Evolutionary conservation across 2,113 vertebrate genomes (phyloP).

Genomic region (Psilopogon haemacephalus): DNA sequence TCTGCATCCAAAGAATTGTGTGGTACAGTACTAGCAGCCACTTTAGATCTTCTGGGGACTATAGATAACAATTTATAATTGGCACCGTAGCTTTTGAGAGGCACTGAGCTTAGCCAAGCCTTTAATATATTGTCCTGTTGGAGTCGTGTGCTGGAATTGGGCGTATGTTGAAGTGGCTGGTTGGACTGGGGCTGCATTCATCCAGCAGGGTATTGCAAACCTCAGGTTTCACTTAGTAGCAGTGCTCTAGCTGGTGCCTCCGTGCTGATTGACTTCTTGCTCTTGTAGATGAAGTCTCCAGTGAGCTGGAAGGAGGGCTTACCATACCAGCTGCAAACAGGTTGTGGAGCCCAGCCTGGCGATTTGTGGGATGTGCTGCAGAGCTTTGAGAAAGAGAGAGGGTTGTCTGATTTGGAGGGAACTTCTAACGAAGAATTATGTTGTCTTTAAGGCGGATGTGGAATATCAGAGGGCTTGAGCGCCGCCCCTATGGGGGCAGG

Average conservation of each 20-base stretch:
- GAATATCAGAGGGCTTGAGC: background rate
- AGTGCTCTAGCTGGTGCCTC: background rate
- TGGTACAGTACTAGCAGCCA: slow-evolving; percentile 23
- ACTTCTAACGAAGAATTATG: background rate
- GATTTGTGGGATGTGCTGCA: background rate
- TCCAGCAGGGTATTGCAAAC: background rate
- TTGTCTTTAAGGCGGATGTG: background rate
- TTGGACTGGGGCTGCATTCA: background rate
- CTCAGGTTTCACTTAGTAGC: background rate
- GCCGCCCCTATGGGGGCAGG: too few relatives aligned
- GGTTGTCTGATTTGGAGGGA: background rate
- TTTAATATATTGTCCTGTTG: slow-evolving; percentile 16
- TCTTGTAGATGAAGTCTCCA: background rate
- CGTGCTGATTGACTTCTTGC: background rate
- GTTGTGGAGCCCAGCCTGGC: background rate
- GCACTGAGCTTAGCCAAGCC: slow-evolving; percentile 9
- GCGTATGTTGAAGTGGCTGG: slow-evolving; percentile 10
- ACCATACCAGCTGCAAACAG: background rate
- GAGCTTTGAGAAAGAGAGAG: background rate
- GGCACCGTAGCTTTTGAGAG: slow-evolving; percentile 42
- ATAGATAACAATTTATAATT: slow-evolving; percentile 56
- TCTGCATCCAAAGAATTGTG: background rate
- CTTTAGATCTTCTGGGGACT: slow-evolving; percentile 53
- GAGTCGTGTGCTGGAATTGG: slow-evolving; percentile 41
- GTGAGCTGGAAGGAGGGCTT: background rate